Evolutionary conservation across 2,888 invertebrate genomes (phyloP).

Genomic region (Lottia scabra): DNA sequence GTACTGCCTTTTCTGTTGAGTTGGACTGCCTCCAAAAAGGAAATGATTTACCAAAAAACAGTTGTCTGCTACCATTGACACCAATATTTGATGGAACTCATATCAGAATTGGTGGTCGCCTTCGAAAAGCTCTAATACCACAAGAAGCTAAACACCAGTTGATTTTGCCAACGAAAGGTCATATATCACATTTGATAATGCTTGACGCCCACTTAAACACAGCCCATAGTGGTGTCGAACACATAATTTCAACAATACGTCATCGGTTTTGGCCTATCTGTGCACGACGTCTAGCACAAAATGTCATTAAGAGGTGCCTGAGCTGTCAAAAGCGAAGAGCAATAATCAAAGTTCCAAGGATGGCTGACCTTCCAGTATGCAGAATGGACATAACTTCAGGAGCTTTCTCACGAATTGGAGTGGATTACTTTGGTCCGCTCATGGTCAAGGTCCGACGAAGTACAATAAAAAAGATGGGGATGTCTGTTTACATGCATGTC

Average conservation of each 20-base stretch:
- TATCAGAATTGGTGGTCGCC: not conserved
- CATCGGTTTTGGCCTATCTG: conserved; percentile 6
- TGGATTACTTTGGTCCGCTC: conserved; percentile 19
- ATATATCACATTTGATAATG: not conserved
- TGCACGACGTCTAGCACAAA: not conserved
- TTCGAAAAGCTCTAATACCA: not conserved
- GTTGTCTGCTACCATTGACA: conserved; percentile 5
- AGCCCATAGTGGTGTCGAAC: conserved; percentile 6
- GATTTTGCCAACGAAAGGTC: not conserved
- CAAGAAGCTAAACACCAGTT: conserved; percentile 9
- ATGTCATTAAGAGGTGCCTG: not conserved
- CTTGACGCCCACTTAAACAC: conserved; percentile 7
- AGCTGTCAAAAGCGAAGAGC: not conserved
- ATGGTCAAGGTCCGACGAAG: conserved; percentile 10
- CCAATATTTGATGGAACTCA: conserved; percentile 8
- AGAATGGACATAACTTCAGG: not conserved
- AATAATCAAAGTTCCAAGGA: not conserved
- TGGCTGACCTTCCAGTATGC: conserved; percentile 13
- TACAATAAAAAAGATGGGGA: conserved; percentile 15
- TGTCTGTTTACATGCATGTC: conserved; percentile 19
- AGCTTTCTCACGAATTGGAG: conserved; percentile 6
- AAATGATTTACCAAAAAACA: not conserved
- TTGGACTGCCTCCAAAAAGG: not conserved
- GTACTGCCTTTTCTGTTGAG: conserved; percentile 1
- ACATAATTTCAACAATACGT: conserved; percentile 5